Evolutionary conservation across 2,113 vertebrate species (phyloP), one percentile per base, ranked within the genome.

Genomic region (Hypocryptadius cinnamomeus): DNA sequence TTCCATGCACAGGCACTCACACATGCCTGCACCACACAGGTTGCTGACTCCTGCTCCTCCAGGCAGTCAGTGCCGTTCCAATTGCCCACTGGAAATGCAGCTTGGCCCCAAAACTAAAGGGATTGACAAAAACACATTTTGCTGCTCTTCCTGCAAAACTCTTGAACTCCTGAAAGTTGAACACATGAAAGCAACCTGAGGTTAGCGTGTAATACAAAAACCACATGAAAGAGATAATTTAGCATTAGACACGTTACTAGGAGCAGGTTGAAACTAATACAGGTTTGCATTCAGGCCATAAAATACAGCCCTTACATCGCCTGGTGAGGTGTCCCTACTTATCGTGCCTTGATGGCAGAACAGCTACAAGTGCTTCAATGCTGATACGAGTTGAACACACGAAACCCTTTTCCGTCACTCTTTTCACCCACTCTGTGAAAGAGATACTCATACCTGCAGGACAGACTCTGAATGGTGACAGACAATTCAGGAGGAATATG

Each of bases 241-340:
- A 93, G 81, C n/a, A 83, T 76, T 92, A 95, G 85, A 54, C 80
- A 82, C 37, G 57, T 87, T 92, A 87, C 80, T 83, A 68, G 93
- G 85, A 96, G 87, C 88, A 89, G 71, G 80, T 91, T 96, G 87
- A 95, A 96, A 95, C 76, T 71, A 92, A 97, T 94, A 76, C 40
- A 69, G 25, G 30, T 66, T 79, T 88, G 71, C 65, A 81, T 91
- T 66, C 53, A 91, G 54, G 39, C 57, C 78, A 90, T 92, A 94
- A 96, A 95, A 90, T 23, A 68, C 28, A 89, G 63, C 15, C 10
- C n/a, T 95, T 88, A 39, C 5, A 48, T 47, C 0, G 6, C 81
- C 60, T 59, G 85, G 27, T 81, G 77, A 76, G 48, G 57, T 21
- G 1, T 76, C 61, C 24, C 30, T 80, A 23, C 68, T 66, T 25